phyloP scores from a whole-genome alignment of 2,797 vertebrate species.

The Psittacula echo region DNA sequence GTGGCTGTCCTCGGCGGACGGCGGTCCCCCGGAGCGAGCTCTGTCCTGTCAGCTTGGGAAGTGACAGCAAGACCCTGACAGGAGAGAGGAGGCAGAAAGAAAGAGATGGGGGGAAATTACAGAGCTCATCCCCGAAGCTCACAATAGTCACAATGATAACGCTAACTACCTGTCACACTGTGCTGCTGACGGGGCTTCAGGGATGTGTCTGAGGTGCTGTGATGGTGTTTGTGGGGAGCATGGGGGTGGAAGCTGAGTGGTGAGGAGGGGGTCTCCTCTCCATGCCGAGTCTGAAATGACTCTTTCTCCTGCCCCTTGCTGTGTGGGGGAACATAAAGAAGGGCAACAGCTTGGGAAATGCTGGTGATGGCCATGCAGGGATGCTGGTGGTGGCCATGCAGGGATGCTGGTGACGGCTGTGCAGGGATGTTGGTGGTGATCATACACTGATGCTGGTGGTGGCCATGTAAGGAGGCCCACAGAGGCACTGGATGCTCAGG shows the following conservation, averaged over 20 bases:
- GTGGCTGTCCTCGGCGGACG: slow-evolving; percentile 2
- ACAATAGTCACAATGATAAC: fast-evolving
- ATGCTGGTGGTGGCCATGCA: fast-evolving
- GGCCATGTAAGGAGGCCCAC: background rate
- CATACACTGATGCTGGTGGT: background rate
- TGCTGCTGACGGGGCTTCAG: background rate
- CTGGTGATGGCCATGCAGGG: background rate
- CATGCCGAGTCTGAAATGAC: fast-evolving
- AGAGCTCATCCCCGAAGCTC: background rate
- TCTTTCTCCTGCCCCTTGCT: background rate
- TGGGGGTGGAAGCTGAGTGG: background rate
- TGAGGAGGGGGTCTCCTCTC: fast-evolving
- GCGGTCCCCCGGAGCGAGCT: background rate
- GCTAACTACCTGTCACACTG: fast-evolving
- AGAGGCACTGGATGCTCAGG: background rate
- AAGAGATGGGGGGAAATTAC: background rate
- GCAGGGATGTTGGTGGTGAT: background rate
- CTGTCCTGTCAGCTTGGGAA: background rate
- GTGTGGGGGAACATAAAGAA: background rate
- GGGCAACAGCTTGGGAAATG: background rate
- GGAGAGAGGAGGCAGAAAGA: background rate
- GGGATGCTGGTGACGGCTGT: too few species aligned
- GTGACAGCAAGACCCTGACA: background rate
- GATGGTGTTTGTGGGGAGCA: fast-evolving
- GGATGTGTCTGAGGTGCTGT: fast-evolving